Conservation (phyloP, 53 echinoderm and acorn worm genomes). For the Apostichopus leukothele region DNA sequence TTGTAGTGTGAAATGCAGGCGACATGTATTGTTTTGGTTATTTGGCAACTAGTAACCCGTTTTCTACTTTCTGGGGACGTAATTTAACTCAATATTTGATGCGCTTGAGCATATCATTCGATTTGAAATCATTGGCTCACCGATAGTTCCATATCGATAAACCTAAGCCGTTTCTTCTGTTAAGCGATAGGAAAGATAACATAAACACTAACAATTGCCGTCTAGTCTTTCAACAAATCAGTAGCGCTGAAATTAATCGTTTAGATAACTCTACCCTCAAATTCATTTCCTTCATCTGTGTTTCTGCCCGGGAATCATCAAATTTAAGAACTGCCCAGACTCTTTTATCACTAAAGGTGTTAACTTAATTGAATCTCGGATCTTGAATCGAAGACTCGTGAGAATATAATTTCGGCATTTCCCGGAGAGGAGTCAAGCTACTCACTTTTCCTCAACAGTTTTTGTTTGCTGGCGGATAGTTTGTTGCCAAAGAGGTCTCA, state of each 20-base stretch:
- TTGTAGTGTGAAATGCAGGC: too few relatives aligned
- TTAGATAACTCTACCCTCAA: slow-evolving; percentile 35
- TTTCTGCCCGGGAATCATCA: slow-evolving; percentile 44
- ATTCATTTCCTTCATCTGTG: slow-evolving; percentile 21
- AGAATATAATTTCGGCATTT: slow-evolving; percentile 44
- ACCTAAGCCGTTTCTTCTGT: slow-evolving; percentile 4
- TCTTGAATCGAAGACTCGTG: slow-evolving; percentile 40
- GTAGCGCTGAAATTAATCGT: slow-evolving; percentile 37
- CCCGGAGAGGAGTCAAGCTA: slow-evolving; percentile 40
- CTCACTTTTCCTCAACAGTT: slow-evolving; percentile 41
- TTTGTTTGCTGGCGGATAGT: slow-evolving; percentile 41
- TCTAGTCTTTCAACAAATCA: slow-evolving; percentile 7
- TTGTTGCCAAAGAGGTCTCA: slow-evolving; percentile 40
- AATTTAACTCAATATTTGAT: too few relatives aligned
- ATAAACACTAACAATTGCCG: slow-evolving; percentile 17
- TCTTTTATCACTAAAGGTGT: slow-evolving; percentile 37
- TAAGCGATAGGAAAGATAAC: not conserved
- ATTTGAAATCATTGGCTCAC: too few relatives aligned
- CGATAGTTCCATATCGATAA: not conserved
- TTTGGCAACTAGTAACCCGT: too few relatives aligned
- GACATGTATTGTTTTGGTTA: too few relatives aligned
- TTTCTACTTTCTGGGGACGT: too few relatives aligned
- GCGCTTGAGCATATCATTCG: too few relatives aligned
- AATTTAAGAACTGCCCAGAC: slow-evolving; percentile 47
- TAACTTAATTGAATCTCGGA: slow-evolving; percentile 48